Evolutionary conservation across 1,140 invertebrate genomes (phyloP).

Genomic region (Neodiprion lecontei): DNA sequence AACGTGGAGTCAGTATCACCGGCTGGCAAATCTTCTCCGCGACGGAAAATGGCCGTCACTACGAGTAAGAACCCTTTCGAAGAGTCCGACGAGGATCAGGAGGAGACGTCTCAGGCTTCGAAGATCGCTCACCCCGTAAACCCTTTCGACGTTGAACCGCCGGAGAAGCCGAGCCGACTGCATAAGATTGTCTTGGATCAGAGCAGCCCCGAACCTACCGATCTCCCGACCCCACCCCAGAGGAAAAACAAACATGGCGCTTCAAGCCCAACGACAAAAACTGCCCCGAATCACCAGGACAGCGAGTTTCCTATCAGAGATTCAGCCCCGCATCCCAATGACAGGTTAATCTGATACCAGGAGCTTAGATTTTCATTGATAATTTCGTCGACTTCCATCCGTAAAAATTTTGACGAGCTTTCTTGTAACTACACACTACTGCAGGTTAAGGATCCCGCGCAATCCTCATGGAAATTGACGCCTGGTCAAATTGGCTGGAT

Average conservation of each 20-base stretch:
- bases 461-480: no score
- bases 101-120: neutral
- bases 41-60: slow-evolving; percentile 28
- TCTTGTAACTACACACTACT: no score
- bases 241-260: slow-evolving; percentile 36
- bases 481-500: no score
- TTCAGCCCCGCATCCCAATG: slow-evolving; percentile 32
- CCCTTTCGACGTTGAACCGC: slow-evolving; percentile 30
- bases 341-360: slow-evolving; percentile 49
- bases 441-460: no score
- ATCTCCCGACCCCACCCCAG: slow-evolving; percentile 50
- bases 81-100: neutral
- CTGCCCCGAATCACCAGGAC: neutral
- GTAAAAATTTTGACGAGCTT: no score
- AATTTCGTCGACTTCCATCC: neutral
- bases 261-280: neutral
- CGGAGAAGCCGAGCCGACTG: slow-evolving; percentile 48
- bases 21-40: slow-evolving; percentile 29
- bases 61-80: neutral
- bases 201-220: slow-evolving; percentile 9
- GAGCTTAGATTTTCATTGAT: neutral
- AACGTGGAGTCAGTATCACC: slow-evolving; percentile 15
- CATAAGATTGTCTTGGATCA: slow-evolving; percentile 39
- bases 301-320: slow-evolving; percentile 6
- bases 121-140: neutral